A percentile compares a stretch with the other conserved stretches of the same genome.
phyloP scores from a whole-genome alignment of 1,140 invertebrate species.

The Semibalanus balanoides region DNA sequence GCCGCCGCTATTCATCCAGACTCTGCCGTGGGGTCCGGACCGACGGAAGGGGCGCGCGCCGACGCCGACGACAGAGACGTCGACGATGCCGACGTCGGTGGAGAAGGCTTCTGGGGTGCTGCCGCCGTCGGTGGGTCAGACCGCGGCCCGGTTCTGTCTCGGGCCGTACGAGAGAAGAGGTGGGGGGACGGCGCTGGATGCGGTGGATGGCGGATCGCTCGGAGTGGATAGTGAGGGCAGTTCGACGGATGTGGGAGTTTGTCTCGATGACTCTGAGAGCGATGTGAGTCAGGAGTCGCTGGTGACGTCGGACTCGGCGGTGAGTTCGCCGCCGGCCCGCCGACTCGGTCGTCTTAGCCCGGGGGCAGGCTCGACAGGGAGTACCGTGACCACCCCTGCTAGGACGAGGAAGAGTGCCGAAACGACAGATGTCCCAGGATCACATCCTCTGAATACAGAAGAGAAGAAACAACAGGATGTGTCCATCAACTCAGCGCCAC shows the following conservation, averaged over 20 bases:
- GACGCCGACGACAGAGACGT: too few species aligned
- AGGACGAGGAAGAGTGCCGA: background rate
- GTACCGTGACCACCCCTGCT: too few species aligned
- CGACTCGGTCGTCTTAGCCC: background rate
- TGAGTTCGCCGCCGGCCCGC: background rate
- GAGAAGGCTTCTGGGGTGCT: background rate
- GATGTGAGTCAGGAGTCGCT: background rate
- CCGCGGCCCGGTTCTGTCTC: background rate
- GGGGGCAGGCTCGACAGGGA: background rate
- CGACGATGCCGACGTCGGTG: background rate
- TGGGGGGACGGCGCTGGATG: background rate
- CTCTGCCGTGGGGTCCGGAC: background rate
- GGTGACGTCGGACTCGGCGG: background rate
- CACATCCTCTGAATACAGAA: too few species aligned
- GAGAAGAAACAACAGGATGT: background rate
- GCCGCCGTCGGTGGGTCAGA: too few species aligned
- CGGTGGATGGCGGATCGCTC: background rate
- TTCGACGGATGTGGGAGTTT: background rate
- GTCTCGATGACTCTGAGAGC: background rate
- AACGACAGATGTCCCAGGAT: too few species aligned
- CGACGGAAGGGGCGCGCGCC: background rate
- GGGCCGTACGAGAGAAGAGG: background rate
- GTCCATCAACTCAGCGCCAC: background rate
- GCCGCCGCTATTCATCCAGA: background rate
- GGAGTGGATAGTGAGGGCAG: background rate